A percentile compares a stretch with the other conserved stretches of the same genome.
These are phyloP conservation scores for Trissoscelio sp. DNA, from an alignment of 2,888 invertebrate genomes.

Conservation along the genomic window DNA sequence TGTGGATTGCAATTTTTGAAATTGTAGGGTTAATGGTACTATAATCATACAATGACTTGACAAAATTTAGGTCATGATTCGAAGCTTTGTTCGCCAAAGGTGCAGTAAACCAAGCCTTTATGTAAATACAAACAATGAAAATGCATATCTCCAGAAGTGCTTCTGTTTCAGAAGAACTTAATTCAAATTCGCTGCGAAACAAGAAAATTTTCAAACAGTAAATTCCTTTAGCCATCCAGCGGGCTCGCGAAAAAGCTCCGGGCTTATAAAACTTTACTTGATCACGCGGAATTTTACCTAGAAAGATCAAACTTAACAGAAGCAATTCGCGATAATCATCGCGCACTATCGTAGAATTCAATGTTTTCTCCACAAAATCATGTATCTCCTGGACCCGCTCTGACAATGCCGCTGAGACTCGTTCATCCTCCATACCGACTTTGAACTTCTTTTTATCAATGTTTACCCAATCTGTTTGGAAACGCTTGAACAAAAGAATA, in stretches of 20 bases:
- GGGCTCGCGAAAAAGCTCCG: slow-evolving; percentile 72
- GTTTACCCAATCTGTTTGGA: slow-evolving; percentile 62
- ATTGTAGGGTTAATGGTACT: slow-evolving; percentile 30
- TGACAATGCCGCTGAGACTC: slow-evolving; percentile 15
- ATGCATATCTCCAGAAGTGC: slow-evolving; percentile 29
- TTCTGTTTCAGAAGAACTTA: slow-evolving; percentile 64
- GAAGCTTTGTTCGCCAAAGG: slow-evolving; percentile 61
- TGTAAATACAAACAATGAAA: slow-evolving; percentile 11
- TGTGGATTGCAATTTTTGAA: slow-evolving; percentile 26
- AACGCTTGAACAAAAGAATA: slow-evolving; percentile 68
- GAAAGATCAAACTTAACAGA: slow-evolving; percentile 70
- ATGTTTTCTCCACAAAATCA: slow-evolving; percentile 13
- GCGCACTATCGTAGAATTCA: slow-evolving; percentile 50
- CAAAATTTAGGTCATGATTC: slow-evolving; percentile 60
- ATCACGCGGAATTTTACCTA: slow-evolving; percentile 61
- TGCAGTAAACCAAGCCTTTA: slow-evolving; percentile 49
- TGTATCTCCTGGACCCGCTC: slow-evolving; percentile 3
- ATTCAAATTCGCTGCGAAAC: slow-evolving; percentile 66
- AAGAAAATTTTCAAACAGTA: slow-evolving; percentile 64
- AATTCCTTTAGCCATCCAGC: slow-evolving; percentile 73
- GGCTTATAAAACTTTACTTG: slow-evolving; percentile 69
- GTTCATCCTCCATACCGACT: slow-evolving; percentile 38
- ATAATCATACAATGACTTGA: slow-evolving; percentile 49
- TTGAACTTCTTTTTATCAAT: slow-evolving; percentile 55
- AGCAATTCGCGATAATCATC: slow-evolving; percentile 71